A percentile compares a stretch with the other conserved stretches of the same genome.
Evolutionary conservation across 2,797 vertebrate genomes (phyloP).

Genomic region (Pogonophryne albipinna): DNA sequence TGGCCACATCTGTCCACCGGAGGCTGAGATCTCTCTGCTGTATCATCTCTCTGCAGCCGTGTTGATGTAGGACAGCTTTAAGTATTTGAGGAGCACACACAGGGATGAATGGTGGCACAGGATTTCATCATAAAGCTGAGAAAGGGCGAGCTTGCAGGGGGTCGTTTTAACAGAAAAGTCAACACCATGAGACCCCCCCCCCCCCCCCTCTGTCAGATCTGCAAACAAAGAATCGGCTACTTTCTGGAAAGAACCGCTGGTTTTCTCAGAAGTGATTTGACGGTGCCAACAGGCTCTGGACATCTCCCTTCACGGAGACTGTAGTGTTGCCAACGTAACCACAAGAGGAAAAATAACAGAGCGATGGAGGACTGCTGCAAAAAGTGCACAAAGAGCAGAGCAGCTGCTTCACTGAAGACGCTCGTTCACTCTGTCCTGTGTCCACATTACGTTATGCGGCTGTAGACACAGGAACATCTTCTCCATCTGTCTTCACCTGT

Average conservation of each 20-base stretch:
- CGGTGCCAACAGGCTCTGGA: constrained; percentile 61
- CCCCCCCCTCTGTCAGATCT: constrained; percentile 73
- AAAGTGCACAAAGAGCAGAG: constrained; percentile 33
- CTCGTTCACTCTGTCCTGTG: constrained; percentile 35
- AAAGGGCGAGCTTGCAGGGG: constrained; percentile 78
- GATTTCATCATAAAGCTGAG: constrained; percentile 85
- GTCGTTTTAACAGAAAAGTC: constrained; percentile 84
- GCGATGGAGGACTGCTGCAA: constrained; percentile 38
- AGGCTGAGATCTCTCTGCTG: constrained; percentile 75
- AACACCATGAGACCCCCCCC: constrained; percentile 76
- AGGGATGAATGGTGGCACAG: constrained; percentile 80
- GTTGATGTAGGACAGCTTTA: constrained; percentile 82
- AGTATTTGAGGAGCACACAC: constrained; percentile 88
- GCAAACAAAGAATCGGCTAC: constrained; percentile 79
- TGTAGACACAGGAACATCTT: constrained; percentile 42
- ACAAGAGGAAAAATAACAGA: constrained; percentile 31
- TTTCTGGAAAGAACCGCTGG: constrained; percentile 70
- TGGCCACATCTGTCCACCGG: constrained; percentile 69
- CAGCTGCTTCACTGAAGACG: constrained; percentile 58
- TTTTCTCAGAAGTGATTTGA: constrained; percentile 78
- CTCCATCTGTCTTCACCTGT: constrained; percentile 45
- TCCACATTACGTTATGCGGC: constrained; percentile 55
- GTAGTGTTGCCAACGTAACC: constrained; percentile 56
- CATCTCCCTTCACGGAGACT: constrained; percentile 34
- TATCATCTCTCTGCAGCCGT: constrained; percentile 67